Percentiles rank a stretch among this genome's conserved stretches.
These are phyloP conservation scores for Cydia strobilella DNA, from an alignment of 1,140 invertebrate species.

Conservation along the genomic window DNA sequence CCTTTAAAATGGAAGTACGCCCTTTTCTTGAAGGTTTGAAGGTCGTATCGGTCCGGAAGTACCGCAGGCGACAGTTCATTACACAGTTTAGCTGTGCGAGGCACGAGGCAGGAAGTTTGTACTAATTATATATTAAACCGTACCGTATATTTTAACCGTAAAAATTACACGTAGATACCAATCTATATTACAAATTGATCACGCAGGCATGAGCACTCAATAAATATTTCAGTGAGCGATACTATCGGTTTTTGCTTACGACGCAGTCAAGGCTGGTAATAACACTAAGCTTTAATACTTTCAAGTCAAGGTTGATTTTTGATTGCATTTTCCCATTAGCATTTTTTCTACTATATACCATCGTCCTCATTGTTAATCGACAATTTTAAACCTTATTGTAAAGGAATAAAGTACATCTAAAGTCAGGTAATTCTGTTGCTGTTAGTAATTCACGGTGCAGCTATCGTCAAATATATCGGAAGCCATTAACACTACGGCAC, in stretches of 20 bases:
- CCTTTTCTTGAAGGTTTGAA: no score
- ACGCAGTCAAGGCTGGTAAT: not conserved
- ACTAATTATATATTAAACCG: no score
- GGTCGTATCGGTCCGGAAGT: no score
- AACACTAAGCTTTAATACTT: not conserved
- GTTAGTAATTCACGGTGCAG: not conserved
- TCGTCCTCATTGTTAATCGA: not conserved
- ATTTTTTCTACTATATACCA: not conserved
- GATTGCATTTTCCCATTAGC: not conserved
- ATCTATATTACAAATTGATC: not conserved
- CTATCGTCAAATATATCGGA: not conserved
- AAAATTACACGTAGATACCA: not conserved
- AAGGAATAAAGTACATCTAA: no score
- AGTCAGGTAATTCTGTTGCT: no score
- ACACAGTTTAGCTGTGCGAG: no score
- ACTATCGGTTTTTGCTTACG: not conserved
- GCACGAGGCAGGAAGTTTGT: no score
- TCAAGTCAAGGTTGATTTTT: not conserved
- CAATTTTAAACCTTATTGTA: not conserved
- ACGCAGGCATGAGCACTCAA: not conserved
- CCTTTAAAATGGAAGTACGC: no score
- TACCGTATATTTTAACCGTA: no score
- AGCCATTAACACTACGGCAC: not conserved
- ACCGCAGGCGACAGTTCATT: no score
- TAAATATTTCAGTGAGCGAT: constrained; percentile 8